Percentiles rank a stretch among this genome's conserved stretches.
These are phyloP conservation scores for Trichopoda pennipes DNA, from an alignment of 2,888 invertebrate species.

Conservation along the genomic window DNA sequence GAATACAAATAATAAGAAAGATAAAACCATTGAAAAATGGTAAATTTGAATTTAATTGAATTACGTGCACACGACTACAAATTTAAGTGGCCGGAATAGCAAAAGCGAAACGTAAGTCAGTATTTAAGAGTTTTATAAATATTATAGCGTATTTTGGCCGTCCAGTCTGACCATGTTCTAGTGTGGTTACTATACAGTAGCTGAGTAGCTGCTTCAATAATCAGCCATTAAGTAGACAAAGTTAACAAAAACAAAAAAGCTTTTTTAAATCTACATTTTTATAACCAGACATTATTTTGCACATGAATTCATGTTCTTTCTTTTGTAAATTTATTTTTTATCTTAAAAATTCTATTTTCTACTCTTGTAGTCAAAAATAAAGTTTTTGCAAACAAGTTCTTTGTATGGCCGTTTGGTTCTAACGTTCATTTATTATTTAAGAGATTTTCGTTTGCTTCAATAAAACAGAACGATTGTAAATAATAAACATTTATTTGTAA, in stretches of 20 bases:
- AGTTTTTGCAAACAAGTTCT: conserved; percentile 22
- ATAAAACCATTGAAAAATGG: conserved; percentile 57
- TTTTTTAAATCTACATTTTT: conserved; percentile 28
- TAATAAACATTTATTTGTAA: conserved; percentile 52
- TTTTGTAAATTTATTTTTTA: conserved; percentile 67
- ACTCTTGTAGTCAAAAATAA: conserved; percentile 43
- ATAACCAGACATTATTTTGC: conserved; percentile 67
- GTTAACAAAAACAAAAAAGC: background rate
- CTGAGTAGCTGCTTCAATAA: conserved; percentile 43
- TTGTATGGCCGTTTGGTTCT: conserved; percentile 11
- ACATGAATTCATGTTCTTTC: conserved; percentile 70
- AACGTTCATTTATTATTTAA: conserved; percentile 46
- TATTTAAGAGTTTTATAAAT: conserved; percentile 14
- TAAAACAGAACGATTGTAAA: conserved; percentile 40
- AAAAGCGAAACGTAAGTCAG: conserved; percentile 52
- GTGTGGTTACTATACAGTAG: conserved; percentile 16
- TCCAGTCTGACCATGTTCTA: conserved; percentile 32
- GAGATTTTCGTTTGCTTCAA: conserved; percentile 46
- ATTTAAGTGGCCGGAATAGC: conserved; percentile 65
- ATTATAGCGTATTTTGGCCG: conserved; percentile 10
- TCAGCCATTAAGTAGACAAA: conserved; percentile 8
- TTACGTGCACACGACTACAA: conserved; percentile 70
- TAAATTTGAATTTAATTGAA: conserved; percentile 69
- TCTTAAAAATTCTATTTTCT: conserved; percentile 51
- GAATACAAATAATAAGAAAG: conserved; percentile 28